phyloP scores from a whole-genome alignment of 2,113 vertebrate genomes.

The Hydropotes inermis region DNA sequence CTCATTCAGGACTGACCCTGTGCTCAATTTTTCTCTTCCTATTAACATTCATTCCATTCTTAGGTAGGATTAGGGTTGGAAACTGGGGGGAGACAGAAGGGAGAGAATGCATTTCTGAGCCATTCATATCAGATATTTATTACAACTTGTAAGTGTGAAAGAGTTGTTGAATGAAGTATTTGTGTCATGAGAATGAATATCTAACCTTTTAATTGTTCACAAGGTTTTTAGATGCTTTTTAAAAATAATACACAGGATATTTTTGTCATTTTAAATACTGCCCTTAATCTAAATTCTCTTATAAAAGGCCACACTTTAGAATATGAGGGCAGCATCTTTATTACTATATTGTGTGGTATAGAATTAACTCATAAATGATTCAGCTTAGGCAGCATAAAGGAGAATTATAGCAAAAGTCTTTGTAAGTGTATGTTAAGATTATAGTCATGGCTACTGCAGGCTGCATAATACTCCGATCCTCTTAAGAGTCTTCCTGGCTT shows the following conservation, averaged over 20 bases:
- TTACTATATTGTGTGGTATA: not conserved
- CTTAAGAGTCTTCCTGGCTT: not conserved
- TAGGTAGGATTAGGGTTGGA: not conserved
- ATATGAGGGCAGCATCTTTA: not conserved
- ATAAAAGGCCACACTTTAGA: not conserved
- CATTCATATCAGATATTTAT: not conserved
- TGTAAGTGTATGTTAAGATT: not conserved
- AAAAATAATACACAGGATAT: not conserved
- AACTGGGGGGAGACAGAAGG: not conserved
- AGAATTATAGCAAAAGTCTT: not conserved
- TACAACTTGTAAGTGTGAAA: not conserved
- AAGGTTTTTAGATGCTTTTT: not conserved
- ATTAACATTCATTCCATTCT: not conserved
- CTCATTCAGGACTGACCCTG: not conserved
- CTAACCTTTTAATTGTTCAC: not conserved
- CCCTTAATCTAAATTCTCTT: conserved; percentile 13
- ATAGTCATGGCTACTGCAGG: not conserved
- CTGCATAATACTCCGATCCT: not conserved
- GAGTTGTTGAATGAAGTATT: not conserved
- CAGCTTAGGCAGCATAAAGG: not conserved
- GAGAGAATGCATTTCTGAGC: not conserved
- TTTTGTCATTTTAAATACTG: not conserved
- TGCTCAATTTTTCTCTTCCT: not conserved
- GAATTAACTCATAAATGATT: conserved; percentile 59
- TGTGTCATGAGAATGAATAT: not conserved